These are phyloP conservation scores for Illadopsis cleaveri DNA, from an alignment of 2,113 vertebrate species.

Conservation along the genomic window DNA sequence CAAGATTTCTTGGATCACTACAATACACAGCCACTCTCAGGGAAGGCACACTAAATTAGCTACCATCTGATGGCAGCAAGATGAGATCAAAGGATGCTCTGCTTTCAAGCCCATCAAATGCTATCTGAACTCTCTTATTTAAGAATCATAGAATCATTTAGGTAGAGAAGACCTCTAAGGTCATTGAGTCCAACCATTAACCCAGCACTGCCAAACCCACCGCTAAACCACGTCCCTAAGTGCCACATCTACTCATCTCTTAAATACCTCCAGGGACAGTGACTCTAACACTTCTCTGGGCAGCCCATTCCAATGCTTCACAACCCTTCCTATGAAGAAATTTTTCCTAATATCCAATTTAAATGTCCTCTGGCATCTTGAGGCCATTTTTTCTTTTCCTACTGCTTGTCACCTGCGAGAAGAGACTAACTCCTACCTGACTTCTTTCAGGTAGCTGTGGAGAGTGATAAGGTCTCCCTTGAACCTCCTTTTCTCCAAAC, in stretches of 20 bases:
- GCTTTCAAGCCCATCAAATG: background rate
- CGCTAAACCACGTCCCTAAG: fast-evolving
- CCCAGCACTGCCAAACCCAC: background rate
- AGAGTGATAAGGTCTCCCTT: background rate
- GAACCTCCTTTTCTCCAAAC: background rate
- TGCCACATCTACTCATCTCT: background rate
- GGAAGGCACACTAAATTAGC: background rate
- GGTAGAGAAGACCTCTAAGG: background rate
- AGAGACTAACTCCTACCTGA: too few relatives aligned
- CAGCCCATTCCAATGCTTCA: background rate
- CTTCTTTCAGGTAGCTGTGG: background rate
- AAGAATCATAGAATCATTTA: background rate
- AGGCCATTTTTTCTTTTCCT: background rate
- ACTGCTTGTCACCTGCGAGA: background rate
- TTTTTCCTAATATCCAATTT: background rate
- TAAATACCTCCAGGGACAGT: background rate
- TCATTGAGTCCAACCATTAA: background rate
- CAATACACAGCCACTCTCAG: background rate
- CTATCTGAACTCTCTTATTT: background rate
- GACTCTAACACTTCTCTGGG: background rate
- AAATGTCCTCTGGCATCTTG: background rate
- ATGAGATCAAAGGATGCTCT: background rate
- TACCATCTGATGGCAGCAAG: background rate
- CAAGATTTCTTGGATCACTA: background rate
- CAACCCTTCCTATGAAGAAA: background rate